Conservation (phyloP, 2,888 invertebrate genomes). For the Lycia hirtaria region DNA sequence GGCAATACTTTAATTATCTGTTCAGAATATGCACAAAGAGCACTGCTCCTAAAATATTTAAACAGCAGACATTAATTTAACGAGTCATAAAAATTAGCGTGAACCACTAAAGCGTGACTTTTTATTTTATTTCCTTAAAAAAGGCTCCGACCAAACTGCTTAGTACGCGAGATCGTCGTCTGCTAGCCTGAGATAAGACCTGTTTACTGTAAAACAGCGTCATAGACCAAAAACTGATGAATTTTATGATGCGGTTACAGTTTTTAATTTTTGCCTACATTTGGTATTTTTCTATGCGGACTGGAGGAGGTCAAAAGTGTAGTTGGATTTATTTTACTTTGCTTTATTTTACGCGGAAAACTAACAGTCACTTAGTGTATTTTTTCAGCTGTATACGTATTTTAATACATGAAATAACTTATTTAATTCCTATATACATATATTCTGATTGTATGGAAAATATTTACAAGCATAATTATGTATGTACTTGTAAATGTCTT, state of each 20-base stretch:
- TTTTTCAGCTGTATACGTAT: no score
- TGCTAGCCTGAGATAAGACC: conserved; percentile 65
- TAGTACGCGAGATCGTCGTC: conserved; percentile 59
- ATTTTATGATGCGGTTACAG: no score
- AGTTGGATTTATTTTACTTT: no score
- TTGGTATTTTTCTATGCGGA: no score
- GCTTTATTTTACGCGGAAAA: no score
- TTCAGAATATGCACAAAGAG: conserved; percentile 1
- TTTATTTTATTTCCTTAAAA: conserved; percentile 40
- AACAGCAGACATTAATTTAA: conserved; percentile 6
- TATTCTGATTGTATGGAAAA: no score
- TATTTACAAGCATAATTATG: no score
- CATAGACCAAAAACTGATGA: conserved; percentile 32
- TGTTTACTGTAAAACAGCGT: conserved; percentile 63
- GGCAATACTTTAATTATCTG: neutral
- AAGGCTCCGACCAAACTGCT: conserved; percentile 45
- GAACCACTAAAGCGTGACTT: conserved; percentile 29
- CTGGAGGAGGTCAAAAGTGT: no score
- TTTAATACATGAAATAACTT: no score
- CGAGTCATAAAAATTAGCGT: conserved; percentile 41
- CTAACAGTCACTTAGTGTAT: no score
- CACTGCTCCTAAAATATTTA: conserved; percentile 2
- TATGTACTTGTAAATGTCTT: no score
- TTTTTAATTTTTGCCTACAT: neutral
- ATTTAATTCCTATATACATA: no score